Evolutionary conservation across 2,888 invertebrate species (phyloP), one percentile per base, ranked within the genome.

Genomic region (Lamellibrachia columna): DNA sequence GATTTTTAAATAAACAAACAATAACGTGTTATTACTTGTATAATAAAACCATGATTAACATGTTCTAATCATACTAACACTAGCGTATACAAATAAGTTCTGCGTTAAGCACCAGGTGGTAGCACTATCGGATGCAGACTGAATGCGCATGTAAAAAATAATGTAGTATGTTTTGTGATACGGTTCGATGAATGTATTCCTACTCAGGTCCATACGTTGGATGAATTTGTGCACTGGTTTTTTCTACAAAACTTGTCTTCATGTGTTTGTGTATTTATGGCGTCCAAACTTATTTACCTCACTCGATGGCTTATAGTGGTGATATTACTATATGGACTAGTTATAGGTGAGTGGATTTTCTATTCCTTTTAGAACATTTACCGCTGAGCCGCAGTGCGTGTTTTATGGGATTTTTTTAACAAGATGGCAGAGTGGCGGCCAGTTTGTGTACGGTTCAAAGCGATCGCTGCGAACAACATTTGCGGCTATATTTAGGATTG

Each of bases 181-280:
- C 91, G 91, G 91, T 91, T 91, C 91, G 53, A 9, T 91, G 91
- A 52, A 53, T 91, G 91, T 91, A 91, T 91, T 91, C 91, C 52
- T 91, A 91, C 91, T 91, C 91, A 91, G 91, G 53, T 75, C 75
- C 75, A 91, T 52, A 91, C 91, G 53, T 91, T 91, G 91, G 91
- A 52, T 53, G 53, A 91, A 91, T 91, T 91, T 91, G 91, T 91
- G 53, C 53, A 11, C 53, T 52, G 91, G 11, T 91, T 91, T 91
- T 91, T 53, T 91, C 52, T 53, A 52, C 75, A 75, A 75, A 91
- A 91, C 91, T 91, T 91, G 91, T 91, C 91, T 53, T 52, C 91
- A 91, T 91, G 91, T 91, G 75, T 75, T 91, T 53, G 91, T 91
- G 91, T 91, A 91, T 91, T 91, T 91, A 91, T 91, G 91, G 91